Percentiles rank a stretch among this genome's conserved stretches.
Conservation (phyloP, 2,888 invertebrate species). For the Lymantria dispar region DNA sequence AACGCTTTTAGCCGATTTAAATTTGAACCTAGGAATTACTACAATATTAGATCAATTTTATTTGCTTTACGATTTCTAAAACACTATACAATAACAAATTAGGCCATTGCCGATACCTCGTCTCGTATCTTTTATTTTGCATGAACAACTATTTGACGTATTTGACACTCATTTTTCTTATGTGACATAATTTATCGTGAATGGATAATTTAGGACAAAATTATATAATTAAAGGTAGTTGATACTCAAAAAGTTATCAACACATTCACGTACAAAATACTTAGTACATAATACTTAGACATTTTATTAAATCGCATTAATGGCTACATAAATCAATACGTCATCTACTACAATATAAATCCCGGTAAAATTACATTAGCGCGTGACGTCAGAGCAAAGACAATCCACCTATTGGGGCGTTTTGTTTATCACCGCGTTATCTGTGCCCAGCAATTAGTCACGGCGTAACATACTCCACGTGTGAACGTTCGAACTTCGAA, state of each 20-base stretch:
- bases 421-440: conserved; percentile 63
- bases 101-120: too few species aligned
- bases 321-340: conserved; percentile 28
- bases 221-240: too few species aligned
- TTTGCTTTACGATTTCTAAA: too few species aligned
- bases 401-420: conserved; percentile 36
- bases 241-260: neutral
- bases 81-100: too few species aligned
- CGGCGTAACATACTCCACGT: conserved; percentile 48
- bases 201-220: too few species aligned
- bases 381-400: conserved; percentile 32
- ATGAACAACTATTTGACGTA: too few species aligned
- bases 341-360: conserved; percentile 32
- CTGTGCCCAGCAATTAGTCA: conserved; percentile 65
- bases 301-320: neutral
- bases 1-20: too few species aligned
- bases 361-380: conserved; percentile 55
- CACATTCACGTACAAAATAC: neutral
- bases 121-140: too few species aligned
- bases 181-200: too few species aligned
- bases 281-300: neutral
- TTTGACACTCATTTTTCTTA: too few species aligned
- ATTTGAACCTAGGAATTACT: too few species aligned
- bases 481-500: conserved; percentile 9
- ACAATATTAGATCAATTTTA: too few species aligned